Evolutionary conservation across 2,797 vertebrate species (phyloP).

Genomic region (Sebastes miniatus): DNA sequence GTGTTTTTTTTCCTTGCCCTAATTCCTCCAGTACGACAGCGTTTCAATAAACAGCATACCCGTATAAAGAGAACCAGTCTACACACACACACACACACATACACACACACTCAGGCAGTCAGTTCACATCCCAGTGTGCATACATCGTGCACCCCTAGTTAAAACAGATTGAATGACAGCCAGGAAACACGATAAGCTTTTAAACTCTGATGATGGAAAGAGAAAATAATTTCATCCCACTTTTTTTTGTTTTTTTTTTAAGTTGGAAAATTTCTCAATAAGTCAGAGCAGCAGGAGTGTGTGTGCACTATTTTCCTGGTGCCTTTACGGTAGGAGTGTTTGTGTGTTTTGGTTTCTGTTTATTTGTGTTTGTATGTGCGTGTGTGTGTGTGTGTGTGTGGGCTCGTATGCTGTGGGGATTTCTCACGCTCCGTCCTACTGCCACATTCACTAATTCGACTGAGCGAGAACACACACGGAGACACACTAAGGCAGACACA

Average conservation of each 20-base stretch:
- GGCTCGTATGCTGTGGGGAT: slow-evolving; percentile 1
- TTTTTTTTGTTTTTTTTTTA: slow-evolving; percentile 2
- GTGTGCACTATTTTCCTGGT: not conserved
- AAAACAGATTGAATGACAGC: slow-evolving; percentile 73
- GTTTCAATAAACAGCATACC: slow-evolving; percentile 78
- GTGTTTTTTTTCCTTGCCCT: slow-evolving; percentile 45
- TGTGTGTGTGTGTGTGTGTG: slow-evolving; percentile 25
- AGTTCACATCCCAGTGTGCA: slow-evolving; percentile 58
- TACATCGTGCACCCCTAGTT: slow-evolving; percentile 52
- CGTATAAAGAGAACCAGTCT: slow-evolving; percentile 59
- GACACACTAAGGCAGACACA: not conserved
- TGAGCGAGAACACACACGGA: slow-evolving; percentile 13
- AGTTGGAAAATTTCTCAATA: slow-evolving; percentile 22
- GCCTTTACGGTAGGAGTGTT: slow-evolving; percentile 24
- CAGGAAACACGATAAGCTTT: slow-evolving; percentile 75
- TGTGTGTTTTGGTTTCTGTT: slow-evolving; percentile 30
- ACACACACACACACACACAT: slow-evolving; percentile 27
- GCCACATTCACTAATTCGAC: slow-evolving; percentile 12
- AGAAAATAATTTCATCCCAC: slow-evolving; percentile 54
- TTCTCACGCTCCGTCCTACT: slow-evolving; percentile 51
- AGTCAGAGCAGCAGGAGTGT: slow-evolving; percentile 7
- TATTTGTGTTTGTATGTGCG: slow-evolving; percentile 36
- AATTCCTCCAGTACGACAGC: slow-evolving; percentile 75
- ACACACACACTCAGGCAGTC: slow-evolving; percentile 36
- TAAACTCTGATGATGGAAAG: slow-evolving; percentile 66